Base-by-base conservation (phyloP, 37 sponge, comb jelly and placozoan species). In the Haliclona indistincta region DNA sequence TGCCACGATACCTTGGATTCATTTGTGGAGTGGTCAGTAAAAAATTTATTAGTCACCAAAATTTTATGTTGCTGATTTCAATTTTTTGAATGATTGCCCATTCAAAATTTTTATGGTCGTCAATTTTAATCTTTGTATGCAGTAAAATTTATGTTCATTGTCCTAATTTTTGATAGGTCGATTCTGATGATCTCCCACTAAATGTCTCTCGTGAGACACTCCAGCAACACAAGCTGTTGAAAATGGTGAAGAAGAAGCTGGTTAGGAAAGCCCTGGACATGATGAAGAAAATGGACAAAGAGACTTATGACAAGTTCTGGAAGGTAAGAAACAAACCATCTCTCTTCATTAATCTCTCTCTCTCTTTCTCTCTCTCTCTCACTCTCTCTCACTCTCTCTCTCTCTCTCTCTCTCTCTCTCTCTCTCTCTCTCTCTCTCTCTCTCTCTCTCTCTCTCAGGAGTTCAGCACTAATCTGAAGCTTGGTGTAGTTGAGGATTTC, bases 191-290 rank as follows among this genome's bases (percentile, higher is more conserved):
- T 76, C 85, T 98, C 22, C 99, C 99, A 13, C 82, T 98, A 58
- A 98, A 98, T 65, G 99, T 98, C 36, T 93, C 94, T 19, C 87
- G 99, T 1, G 99, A 98, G 60, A 93, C 91, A 52, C 89, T 98
- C 39, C 99, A 98, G 67, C 99, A 98, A 63, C 88, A 95, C 91
- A 98, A 98, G 62, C 94, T 98, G 3, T 78, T 98, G 68, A 89
- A 89, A 81, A 94, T 98, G 41, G 95, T 98, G 68, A 92, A 90
- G 89, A 98, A 95, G 94, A 98, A 98, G 69, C 75, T 98, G 64
- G 96, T 98, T 28, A 76, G 99, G 35, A 98, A 98, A 83, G 91
- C 94, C 13, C 84, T 98, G 64, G 99, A 98, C 74, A 98, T 98
- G 99, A 45, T 95, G 56, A 98, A 95, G 89, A 98, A 98, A 75